Conservation (phyloP, 2,113 vertebrate genomes). For the Paedocypris sp. region DNA sequence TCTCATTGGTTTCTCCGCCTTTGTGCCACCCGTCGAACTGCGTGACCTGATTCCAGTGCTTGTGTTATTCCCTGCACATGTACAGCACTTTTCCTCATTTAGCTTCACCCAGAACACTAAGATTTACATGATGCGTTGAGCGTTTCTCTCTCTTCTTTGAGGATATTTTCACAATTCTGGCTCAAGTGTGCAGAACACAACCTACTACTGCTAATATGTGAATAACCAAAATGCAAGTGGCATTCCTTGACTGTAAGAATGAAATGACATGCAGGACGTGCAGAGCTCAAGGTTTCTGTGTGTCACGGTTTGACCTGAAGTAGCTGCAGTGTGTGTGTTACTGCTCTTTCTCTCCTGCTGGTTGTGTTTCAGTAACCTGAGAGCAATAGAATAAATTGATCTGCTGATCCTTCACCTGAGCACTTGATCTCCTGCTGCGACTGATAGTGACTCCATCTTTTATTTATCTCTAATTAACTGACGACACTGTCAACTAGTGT, state of each 20-base stretch:
- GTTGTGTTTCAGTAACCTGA: conserved; percentile 34
- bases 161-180: too few relatives aligned
- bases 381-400: conserved; percentile 45
- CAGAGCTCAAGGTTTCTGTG: too few relatives aligned
- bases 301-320: not conserved
- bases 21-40: conserved; percentile 47
- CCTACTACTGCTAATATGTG: too few relatives aligned
- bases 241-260: too few relatives aligned
- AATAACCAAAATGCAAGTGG: too few relatives aligned
- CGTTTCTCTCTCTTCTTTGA: too few relatives aligned
- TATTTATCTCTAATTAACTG: conserved; percentile 71
- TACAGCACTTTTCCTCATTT: conserved; percentile 39
- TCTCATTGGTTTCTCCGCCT: conserved; percentile 15
- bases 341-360: conserved; percentile 32
- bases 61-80: conserved; percentile 46
- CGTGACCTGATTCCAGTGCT: conserved; percentile 47
- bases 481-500: too few relatives aligned
- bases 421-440: conserved; percentile 58
- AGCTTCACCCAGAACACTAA: not conserved
- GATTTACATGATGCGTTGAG: too few relatives aligned
- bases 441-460: conserved; percentile 60
- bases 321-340: conserved; percentile 26
- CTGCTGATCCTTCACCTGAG: conserved; percentile 41
- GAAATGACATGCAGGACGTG: too few relatives aligned
- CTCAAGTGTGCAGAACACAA: too few relatives aligned